Base-by-base conservation (phyloP, 2,888 invertebrate species). In the Pollenia labialis region DNA sequence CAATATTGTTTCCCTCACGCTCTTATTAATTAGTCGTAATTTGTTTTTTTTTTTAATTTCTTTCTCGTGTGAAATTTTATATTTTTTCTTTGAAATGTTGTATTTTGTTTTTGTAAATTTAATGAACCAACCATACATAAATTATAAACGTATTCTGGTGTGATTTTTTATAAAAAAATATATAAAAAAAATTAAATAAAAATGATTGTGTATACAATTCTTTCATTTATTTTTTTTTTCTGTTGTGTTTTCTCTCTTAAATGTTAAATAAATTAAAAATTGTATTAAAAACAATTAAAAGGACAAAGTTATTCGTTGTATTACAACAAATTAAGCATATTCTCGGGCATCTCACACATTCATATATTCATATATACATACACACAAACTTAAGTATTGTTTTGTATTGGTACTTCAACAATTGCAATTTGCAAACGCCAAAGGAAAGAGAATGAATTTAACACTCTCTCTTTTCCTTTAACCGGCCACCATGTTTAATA, bases 221-320 rank as follows among this genome's bases (percentile, higher is more conserved):
- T 80, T 62, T 62, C 71, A 10, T 52, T 80, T 54, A 40, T 71
- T 58, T 69, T 12, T 69, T 64, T 54, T 60, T 69, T 69, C 46
- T 76, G 82, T 46, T 75, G 68, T 69, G 16, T 64, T 72, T 68
- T 82, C 84, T 62, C 46, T 62, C 46, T 77, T 48, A 64, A 83
- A 83, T 83, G 83, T 80, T 80, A 86, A 83, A 86, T 86, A 71
- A 83, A 86, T 87, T 84, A 81, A 87, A 87, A 87, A 81, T 72
- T 80, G 76, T 72, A 84, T 87, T 83, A 81, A 81, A 87, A 87
- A 84, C 83, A 87, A 87, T 84, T 87, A 87, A 32, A 86, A 87
- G 86, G 71, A 84, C 66, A 76, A 81, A 81, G 64, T 81, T 56
- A 72, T 56, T 74, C 56, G 56, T 81, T 69, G 81, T 75, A 82